phyloP scores from a whole-genome alignment of 2,113 vertebrate genomes.

The Glaucomys volans region DNA sequence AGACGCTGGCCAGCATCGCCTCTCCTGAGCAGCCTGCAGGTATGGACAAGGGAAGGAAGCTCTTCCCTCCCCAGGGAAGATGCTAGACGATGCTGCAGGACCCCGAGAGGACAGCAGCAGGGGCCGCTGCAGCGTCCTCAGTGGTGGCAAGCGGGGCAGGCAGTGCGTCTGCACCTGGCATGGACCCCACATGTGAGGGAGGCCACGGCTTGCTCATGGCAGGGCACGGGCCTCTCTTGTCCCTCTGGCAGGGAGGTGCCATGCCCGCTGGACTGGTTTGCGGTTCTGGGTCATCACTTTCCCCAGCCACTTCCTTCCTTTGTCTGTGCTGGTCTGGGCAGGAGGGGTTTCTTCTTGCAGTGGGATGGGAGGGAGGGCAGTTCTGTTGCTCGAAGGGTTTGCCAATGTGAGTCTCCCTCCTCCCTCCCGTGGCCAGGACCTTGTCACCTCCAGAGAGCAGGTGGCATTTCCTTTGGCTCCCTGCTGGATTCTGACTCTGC shows the following conservation, averaged over 20 bases:
- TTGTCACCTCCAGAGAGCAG: not conserved
- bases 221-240: not conserved
- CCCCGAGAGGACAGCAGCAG: not conserved
- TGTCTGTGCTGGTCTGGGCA: not conserved
- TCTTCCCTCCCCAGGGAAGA: not conserved
- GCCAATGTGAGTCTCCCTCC: not conserved
- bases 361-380: not conserved
- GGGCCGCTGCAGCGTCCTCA: rapidly evolving
- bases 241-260: not conserved
- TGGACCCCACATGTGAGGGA: too few species aligned
- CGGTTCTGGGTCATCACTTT: slow-evolving; percentile 58
- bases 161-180: rapidly evolving
- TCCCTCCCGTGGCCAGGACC: not conserved
- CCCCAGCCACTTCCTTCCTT: slow-evolving; percentile 67
- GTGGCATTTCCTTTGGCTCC: not conserved
- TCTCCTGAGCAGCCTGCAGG: not conserved
- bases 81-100: not conserved
- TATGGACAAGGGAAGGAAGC: not conserved
- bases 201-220: too few species aligned
- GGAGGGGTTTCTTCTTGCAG: not conserved
- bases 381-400: not conserved
- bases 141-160: not conserved
- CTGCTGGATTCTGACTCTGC: not conserved
- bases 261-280: not conserved
- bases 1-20: not conserved